Base-by-base conservation (phyloP, 2,113 vertebrate species). In the Danio rerio region DNA sequence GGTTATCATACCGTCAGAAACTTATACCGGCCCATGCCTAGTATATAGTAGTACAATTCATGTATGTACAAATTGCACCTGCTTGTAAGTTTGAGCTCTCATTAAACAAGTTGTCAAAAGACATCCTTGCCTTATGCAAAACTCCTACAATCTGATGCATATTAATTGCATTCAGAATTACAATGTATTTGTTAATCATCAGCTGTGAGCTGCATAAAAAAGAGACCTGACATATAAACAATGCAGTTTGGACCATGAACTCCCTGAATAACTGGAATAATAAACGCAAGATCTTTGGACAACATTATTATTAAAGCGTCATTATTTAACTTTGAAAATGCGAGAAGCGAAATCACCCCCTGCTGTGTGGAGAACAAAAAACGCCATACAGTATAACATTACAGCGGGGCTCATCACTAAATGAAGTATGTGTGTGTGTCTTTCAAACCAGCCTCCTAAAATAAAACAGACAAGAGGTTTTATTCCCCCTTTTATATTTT, bases 251-350 rank as follows among this genome's bases (percentile, higher is more conserved):
- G 40, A 40, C 16, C 10, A 8, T 59, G 40, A 18, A 11, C n/a
- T n/a, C n/a, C 59, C 55, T 21, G 1, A 61, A 70, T 70, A n/a
- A 16, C 1, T 31, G 31, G 1, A 70, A 70, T 50, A 50, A 70
- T 70, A 52, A 71, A 70, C 12, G n/a, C 18, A 9, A 50, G 47
- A 15, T 59, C 0, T 47, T 59, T 45, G 20, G 15, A 20, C 15
- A 52, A 18, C 21, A 31, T 71, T 71, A 52, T 52, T 16, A 15
- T 31, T 52, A 31, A 71, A 52, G 20, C 0, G 7, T 6, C 53
- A 59, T 59, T 75, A 75, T 75, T 75, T 47, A 18, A 75, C 45
- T 45, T 45, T 15, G n/a, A 75, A 75, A 20, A 61, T 12, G 20
- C 11, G 0, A 18, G 16, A 56, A 18, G 55, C 42, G 45, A 21